Percentiles rank a stretch among this genome's conserved stretches.
phyloP scores from a whole-genome alignment of 2,888 invertebrate genomes.

The Chromoteleia sp. region DNA sequence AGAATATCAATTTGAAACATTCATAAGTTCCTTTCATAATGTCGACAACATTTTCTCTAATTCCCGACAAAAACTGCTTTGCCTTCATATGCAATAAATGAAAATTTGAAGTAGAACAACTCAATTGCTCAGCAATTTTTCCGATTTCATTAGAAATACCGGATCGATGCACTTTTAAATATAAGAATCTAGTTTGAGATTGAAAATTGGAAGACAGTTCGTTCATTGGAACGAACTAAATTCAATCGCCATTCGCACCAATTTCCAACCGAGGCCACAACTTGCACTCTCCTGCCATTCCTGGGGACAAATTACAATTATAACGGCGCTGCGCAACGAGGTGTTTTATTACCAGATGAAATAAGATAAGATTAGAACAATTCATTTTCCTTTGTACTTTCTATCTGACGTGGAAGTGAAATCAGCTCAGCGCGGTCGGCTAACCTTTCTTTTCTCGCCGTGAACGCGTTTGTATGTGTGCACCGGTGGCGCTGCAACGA shows the following conservation, averaged over 20 bases:
- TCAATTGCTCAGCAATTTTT: too few species aligned
- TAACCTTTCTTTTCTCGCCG: constrained; percentile 63
- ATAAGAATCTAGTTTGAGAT: too few species aligned
- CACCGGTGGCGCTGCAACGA: constrained; percentile 20
- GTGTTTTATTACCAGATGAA: constrained; percentile 66
- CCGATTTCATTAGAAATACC: too few species aligned
- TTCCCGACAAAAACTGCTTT: too few species aligned
- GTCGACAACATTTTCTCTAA: too few species aligned
- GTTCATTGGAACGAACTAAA: too few species aligned
- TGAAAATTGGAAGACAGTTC: not conserved
- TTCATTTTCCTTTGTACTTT: constrained; percentile 70
- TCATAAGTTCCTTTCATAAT: too few species aligned
- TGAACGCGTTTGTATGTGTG: constrained; percentile 1
- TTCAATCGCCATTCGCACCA: not conserved
- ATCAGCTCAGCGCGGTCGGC: constrained; percentile 54
- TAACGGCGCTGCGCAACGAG: constrained; percentile 53
- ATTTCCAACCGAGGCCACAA: not conserved
- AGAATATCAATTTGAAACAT: too few species aligned
- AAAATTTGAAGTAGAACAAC: too few species aligned
- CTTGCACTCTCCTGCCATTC: not conserved
- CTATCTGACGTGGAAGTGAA: constrained; percentile 67
- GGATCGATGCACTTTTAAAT: too few species aligned
- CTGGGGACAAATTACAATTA: constrained; percentile 51
- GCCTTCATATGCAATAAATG: too few species aligned
- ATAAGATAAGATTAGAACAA: constrained; percentile 66